Evolutionary conservation across 2,113 vertebrate genomes (phyloP).

Genomic region (Sorex fumeus): DNA sequence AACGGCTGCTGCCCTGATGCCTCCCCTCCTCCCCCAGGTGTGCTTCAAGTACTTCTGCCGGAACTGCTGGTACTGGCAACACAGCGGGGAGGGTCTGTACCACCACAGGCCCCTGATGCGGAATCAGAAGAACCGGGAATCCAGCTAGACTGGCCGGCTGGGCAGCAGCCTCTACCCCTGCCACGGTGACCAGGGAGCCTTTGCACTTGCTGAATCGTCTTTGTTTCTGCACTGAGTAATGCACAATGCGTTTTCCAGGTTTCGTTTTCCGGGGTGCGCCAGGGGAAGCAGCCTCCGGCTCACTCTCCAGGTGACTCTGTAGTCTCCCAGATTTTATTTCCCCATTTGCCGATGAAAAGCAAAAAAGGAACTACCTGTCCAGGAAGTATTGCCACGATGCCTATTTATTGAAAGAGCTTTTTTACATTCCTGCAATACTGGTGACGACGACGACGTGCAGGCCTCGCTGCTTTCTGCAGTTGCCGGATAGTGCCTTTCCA

Average conservation of each 20-base stretch:
- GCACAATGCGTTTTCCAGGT: constrained; percentile 95
- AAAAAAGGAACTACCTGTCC: constrained; percentile 91
- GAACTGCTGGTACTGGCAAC: constrained; percentile 99
- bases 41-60: constrained; percentile 99
- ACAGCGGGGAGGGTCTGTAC: constrained; percentile 97
- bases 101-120: constrained; percentile 99
- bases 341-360: constrained; percentile 90
- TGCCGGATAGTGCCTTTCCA: constrained; percentile 99
- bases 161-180: constrained; percentile 60
- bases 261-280: constrained; percentile 88
- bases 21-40: constrained; percentile 87
- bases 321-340: constrained; percentile 95
- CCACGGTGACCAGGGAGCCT: constrained; percentile 88
- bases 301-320: constrained; percentile 88
- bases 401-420: constrained; percentile 89
- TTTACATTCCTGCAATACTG: constrained; percentile 96
- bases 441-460: constrained; percentile 89
- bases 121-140: constrained; percentile 98
- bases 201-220: constrained; percentile 98
- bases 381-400: constrained; percentile 89
- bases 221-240: constrained; percentile 98
- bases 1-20: not conserved
- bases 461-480: constrained; percentile 95
- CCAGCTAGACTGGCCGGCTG: constrained; percentile 90
- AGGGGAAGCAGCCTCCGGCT: constrained; percentile 85